Evolutionary conservation across 2,113 vertebrate species (phyloP), one percentile per base, ranked within the genome.

Genomic region (Tragelaphus imberbis): DNA sequence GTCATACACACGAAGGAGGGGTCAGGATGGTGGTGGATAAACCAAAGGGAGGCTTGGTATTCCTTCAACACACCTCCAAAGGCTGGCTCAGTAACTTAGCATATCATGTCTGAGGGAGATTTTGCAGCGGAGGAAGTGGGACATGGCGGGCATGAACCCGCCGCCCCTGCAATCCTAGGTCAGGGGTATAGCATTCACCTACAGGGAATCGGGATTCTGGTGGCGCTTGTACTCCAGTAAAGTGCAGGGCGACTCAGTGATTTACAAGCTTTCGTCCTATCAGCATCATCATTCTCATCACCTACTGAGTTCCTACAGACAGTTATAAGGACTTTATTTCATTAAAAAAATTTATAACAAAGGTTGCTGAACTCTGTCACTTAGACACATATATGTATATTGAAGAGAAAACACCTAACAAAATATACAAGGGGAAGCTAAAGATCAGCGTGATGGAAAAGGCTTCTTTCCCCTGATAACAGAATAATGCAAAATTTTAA

Each of bases 271-370:
- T 7, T 6, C 1, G 0, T 84, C 28, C 75, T 84, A 3, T 14
- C n/a, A 4, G 53, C n/a, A 0, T 13, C 47, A 25, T 17, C 5
- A 3, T 25, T 28, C 4, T 3, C 44, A 49, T 8, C 7, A 49
- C 23, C 3, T 36, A 9, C 0, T n/a, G 80, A 63, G 27, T 85
- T 51, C 88, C 63, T 77, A 40, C 5, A 87, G 47, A 63, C 1
- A 63, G 11, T 40, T 63, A 56, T 21, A 68, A 79, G 40, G 94
- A 79, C 33, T 81, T 90, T 36, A 59, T 40, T 82, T 63, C 56
- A 59, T 56, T 86, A 10, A 0, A 44, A 44, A 65, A n/a, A 65
- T 40, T 15, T 40, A 5, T 79, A 27, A 61, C 40, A 68, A 79
- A 89, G 25, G 36, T 9, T 77, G 3, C 9, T 12, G 55, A 81